Evolutionary conservation across 2,113 vertebrate genomes (phyloP), one percentile per base, ranked within the genome.

Genomic region (Aptenodytes patagonicus): DNA sequence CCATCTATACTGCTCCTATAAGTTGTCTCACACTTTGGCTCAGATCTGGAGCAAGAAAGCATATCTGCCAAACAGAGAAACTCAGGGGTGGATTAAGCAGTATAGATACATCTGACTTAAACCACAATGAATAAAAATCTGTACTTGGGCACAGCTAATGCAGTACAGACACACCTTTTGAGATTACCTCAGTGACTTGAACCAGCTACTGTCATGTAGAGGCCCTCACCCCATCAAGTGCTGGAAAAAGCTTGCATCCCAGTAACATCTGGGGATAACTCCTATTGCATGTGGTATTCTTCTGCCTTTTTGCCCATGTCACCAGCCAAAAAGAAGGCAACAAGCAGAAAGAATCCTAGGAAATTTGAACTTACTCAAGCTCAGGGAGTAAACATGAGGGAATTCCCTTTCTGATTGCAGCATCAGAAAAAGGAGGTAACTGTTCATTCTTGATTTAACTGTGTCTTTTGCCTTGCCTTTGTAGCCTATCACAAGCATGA

Each of bases 11-110:
- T 64, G 28, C 47, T 89, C 16, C 77, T 75, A 21, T 24, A 54
- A 91, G 66, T 36, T 91, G 38, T 87, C 52, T 96, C 84, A 96
- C 52, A 44, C 52, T 76, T 95, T 85, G 66, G 81, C 93, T 91
- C 70, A 65, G 57, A 55, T 36, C 17, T 69, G 70, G n/a, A 65
- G 20, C 44, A 84, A 87, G n/a, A 52, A 87, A 93, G 26, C 4
- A 32, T 78, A 51, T 81, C 54, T 94, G 60, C 65, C 47, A 95
- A 68, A 77, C 11, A 38, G 62, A 85, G 38, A 68, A 81, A 84
- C 29, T 79, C 25, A 19, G 8, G 21, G 31, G 1, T 54, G 42
- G 61, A 81, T 83, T 80, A 58, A 65, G 28, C 7, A 80, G 12
- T 42, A 28, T 13, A 47, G 49, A 24, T 38, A 42, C 28, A 89